Conservation (phyloP, 2,797 vertebrate genomes). For the Allobates femoralis region DNA sequence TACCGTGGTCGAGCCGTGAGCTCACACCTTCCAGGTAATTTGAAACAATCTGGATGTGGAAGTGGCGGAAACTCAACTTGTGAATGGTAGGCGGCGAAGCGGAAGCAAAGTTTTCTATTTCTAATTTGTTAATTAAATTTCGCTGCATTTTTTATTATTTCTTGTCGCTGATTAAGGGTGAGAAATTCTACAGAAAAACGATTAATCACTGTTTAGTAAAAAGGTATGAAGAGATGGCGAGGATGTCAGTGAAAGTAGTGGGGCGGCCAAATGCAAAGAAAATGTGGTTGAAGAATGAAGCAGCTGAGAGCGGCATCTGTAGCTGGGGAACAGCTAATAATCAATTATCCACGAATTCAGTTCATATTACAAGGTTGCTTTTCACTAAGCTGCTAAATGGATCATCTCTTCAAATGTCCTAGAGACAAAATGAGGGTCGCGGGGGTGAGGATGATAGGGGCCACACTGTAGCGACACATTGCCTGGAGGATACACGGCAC, state of each 20-base stretch:
- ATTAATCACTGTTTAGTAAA: neutral
- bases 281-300: slow-evolving; percentile 32
- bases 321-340: slow-evolving; percentile 33
- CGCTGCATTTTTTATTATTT: slow-evolving; percentile 67
- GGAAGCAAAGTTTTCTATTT: slow-evolving; percentile 69
- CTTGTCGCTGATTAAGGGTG: slow-evolving; percentile 66
- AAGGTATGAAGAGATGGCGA: neutral
- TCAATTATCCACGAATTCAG: slow-evolving; percentile 45
- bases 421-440: neutral
- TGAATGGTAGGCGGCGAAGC: slow-evolving; percentile 67
- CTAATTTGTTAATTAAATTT: slow-evolving; percentile 72
- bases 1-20: neutral
- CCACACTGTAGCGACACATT: no score
- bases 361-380: slow-evolving; percentile 21
- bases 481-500: neutral
- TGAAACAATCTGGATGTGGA: slow-evolving; percentile 25
- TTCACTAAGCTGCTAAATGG: slow-evolving; percentile 32
- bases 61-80: slow-evolving; percentile 42
- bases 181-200: slow-evolving; percentile 62
- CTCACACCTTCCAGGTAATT: slow-evolving; percentile 29
- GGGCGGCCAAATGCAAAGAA: slow-evolving; percentile 60
- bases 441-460: neutral
- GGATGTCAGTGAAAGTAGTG: slow-evolving; percentile 62
- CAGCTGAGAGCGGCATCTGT: slow-evolving; percentile 13
- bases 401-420: neutral